Evolutionary conservation across 2,888 invertebrate species (phyloP), one percentile per base, ranked within the genome.

Genomic region (Chrysolina oricalcia): DNA sequence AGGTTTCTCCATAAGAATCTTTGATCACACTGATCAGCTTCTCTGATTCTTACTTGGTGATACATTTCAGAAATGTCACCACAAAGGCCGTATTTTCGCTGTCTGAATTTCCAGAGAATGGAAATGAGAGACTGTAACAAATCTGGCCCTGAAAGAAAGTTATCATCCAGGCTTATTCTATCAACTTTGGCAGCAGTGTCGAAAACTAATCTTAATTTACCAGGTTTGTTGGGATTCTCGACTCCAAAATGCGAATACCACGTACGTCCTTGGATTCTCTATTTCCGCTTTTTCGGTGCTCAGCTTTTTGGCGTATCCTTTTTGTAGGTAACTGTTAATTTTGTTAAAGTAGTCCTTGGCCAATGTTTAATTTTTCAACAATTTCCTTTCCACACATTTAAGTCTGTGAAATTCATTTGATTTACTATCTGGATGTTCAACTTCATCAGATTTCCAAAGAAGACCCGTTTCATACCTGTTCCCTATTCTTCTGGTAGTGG

Each of bases 161-260:
- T n/a, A n/a, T n/a, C n/a, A n/a, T n/a, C n/a, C n/a, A n/a, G n/a
- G n/a, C n/a, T n/a, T n/a, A n/a, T n/a, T n/a, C n/a, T n/a, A n/a
- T n/a, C n/a, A n/a, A n/a, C n/a, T n/a, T n/a, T n/a, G n/a, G n/a
- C n/a, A n/a, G n/a, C n/a, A n/a, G n/a, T n/a, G n/a, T n/a, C n/a
- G n/a, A n/a, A n/a, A n/a, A n/a, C 43, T 9, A 65, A 23, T 21
- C 46, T 65, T 1, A 65, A 21, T 46, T 65, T 65, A 5, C 46
- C 21, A 11, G 46, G 46, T 65, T 65, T 21, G 13, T 65, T 65
- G 2, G 46, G 46, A 27, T 65, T 65, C 21, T 43, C 21, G 21
- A 65, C n/a, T 13, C 43, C 43, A 13, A 65, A 65, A 21, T 46
- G 63, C 4, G 63, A n/a, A 17, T 63, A 35, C 63, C 35, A 27